Conservation (phyloP, 2,888 invertebrate genomes). For the Helicoverpa assulta region DNA sequence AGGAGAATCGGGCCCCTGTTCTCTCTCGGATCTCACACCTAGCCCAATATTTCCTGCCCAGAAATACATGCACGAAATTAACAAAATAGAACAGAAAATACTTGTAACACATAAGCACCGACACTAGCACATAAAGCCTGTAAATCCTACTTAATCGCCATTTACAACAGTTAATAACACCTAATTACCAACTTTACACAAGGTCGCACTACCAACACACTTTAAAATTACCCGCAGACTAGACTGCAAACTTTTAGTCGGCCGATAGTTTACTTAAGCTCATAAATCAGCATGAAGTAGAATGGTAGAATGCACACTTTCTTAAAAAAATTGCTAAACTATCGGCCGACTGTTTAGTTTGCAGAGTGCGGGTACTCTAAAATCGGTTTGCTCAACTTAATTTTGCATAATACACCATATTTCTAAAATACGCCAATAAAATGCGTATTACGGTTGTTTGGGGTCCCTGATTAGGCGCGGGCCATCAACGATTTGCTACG, state of each 20-base stretch:
- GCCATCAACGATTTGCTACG: constrained; percentile 75
- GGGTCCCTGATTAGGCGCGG: constrained; percentile 75
- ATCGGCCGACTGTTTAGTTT: too few species aligned
- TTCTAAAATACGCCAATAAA: constrained; percentile 65
- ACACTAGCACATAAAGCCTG: constrained; percentile 26
- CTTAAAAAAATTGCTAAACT: too few species aligned
- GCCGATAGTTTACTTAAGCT: too few species aligned
- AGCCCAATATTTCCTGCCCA: neutral
- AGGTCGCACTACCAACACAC: constrained; percentile 53
- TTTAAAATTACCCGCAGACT: constrained; percentile 23
- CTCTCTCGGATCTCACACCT: too few species aligned
- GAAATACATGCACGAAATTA: neutral
- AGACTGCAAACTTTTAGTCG: too few species aligned
- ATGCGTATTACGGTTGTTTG: constrained; percentile 68
- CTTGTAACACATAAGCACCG: constrained; percentile 18
- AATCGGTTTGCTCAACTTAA: constrained; percentile 57
- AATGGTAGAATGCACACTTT: too few species aligned
- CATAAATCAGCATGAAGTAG: too few species aligned
- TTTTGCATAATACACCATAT: constrained; percentile 60
- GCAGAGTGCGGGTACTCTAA: neutral
- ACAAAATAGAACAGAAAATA: constrained; percentile 13
- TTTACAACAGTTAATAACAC: constrained; percentile 36
- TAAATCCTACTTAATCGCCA: constrained; percentile 36
- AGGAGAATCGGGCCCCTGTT: too few species aligned
- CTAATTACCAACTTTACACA: constrained; percentile 44